phyloP scores from a whole-genome alignment of 2,888 invertebrate species.

The Lypha dubia region DNA sequence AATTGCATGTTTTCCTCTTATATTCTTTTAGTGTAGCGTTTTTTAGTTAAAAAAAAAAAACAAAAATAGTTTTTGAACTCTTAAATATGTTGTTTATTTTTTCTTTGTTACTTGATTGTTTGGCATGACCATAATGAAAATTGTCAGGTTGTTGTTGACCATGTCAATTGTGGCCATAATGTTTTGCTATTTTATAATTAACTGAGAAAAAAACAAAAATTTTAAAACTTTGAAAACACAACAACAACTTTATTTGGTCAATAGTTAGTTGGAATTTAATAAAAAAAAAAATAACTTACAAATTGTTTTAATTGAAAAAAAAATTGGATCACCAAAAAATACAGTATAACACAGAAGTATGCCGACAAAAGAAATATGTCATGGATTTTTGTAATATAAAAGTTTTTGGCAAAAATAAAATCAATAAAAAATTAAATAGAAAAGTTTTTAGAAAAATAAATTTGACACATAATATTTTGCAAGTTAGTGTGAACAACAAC shows the following conservation, averaged over 20 bases:
- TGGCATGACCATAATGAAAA: slow-evolving; percentile 47
- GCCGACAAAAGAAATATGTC: not conserved
- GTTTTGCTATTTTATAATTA: slow-evolving; percentile 36
- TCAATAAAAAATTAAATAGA: too few species aligned
- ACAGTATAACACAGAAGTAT: not conserved
- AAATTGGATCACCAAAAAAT: not conserved
- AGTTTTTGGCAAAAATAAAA: not conserved
- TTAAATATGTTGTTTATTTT: slow-evolving; percentile 26
- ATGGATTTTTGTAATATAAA: too few species aligned
- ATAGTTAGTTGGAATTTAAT: slow-evolving; percentile 56
- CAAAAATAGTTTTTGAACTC: slow-evolving; percentile 9
- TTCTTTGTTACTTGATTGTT: slow-evolving; percentile 26
- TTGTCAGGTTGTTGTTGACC: slow-evolving; percentile 47
- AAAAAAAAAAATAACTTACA: slow-evolving; percentile 26
- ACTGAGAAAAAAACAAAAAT: slow-evolving; percentile 25
- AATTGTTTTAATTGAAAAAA: slow-evolving; percentile 6
- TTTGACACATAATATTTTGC: too few species aligned
- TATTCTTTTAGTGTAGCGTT: not conserved
- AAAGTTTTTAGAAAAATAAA: too few species aligned
- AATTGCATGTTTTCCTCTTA: not conserved
- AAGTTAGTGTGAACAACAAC: too few species aligned
- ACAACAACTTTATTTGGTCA: slow-evolving; percentile 67
- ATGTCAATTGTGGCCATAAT: slow-evolving; percentile 46
- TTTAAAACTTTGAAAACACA: slow-evolving; percentile 9
- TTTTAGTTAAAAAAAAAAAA: not conserved